Evolutionary conservation across 2,113 vertebrate species (phyloP).

Genomic region (Anolis carolinensis): DNA sequence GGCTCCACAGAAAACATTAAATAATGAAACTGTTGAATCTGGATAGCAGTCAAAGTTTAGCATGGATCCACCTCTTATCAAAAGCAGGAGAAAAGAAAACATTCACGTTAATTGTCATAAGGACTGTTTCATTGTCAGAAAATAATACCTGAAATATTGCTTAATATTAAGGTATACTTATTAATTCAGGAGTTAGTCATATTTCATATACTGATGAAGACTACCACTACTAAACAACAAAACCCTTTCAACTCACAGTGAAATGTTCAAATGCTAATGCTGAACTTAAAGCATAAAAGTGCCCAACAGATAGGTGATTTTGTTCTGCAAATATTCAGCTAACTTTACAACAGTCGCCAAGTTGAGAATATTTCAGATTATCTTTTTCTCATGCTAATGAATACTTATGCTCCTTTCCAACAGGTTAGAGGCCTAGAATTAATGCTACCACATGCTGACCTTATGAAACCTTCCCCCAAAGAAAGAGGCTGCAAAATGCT

Average conservation of each 20-base stretch:
- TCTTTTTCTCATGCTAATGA: background rate
- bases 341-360: background rate
- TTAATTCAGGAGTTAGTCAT: accelerated
- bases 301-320: background rate
- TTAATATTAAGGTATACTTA: conserved; percentile 6
- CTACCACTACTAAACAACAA: conserved; percentile 9
- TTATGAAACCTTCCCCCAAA: background rate
- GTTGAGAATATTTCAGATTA: background rate
- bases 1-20: background rate
- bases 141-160: background rate
- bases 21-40: background rate
- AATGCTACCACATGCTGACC: background rate
- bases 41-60: background rate
- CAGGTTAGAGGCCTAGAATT: background rate
- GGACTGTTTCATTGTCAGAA: background rate
- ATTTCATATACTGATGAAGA: conserved; percentile 4
- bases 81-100: background rate
- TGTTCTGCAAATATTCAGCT: accelerated
- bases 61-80: background rate
- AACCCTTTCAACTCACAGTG: background rate
- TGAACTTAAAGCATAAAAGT: background rate
- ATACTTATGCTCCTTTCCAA: background rate
- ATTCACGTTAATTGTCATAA: background rate
- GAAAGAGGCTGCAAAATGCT: accelerated
- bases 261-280: background rate